phyloP scores from a whole-genome alignment of 2,797 vertebrate genomes.

The Clarias platycephalus region DNA sequence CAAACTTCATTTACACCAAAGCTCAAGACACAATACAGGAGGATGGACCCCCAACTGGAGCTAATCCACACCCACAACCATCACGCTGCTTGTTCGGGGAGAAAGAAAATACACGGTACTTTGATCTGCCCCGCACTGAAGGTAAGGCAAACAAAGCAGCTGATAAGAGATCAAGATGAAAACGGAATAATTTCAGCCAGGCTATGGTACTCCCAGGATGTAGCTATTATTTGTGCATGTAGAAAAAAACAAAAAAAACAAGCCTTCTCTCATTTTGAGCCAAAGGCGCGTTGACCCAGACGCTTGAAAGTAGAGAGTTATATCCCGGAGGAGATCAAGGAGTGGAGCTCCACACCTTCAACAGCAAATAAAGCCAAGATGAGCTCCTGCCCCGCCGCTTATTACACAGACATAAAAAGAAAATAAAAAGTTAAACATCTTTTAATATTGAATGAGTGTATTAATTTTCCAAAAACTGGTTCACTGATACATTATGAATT shows the following conservation, averaged over 20 bases:
- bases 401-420: conserved; percentile 48
- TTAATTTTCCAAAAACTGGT: conserved; percentile 63
- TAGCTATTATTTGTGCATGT: conserved; percentile 50
- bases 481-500: conserved; percentile 64
- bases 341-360: conserved; percentile 47
- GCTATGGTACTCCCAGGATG: conserved; percentile 48
- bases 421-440: conserved; percentile 52
- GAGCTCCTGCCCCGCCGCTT: conserved; percentile 41
- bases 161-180: conserved; percentile 59
- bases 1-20: conserved; percentile 62
- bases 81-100: conserved; percentile 43
- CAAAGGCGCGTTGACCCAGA: conserved; percentile 56
- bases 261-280: conserved; percentile 52
- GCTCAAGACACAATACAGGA: conserved; percentile 46
- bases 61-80: conserved; percentile 59
- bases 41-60: conserved; percentile 52
- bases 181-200: conserved; percentile 59
- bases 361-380: conserved; percentile 51
- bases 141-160: conserved; percentile 65
- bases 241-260: conserved; percentile 17
- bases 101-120: conserved; percentile 52
- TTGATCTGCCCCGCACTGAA: conserved; percentile 58
- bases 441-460: conserved; percentile 57
- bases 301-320: conserved; percentile 38
- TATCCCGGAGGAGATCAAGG: conserved; percentile 43